Evolutionary conservation across 2,113 vertebrate species (phyloP).

Genomic region (Lagenorhynchus albirostris): DNA sequence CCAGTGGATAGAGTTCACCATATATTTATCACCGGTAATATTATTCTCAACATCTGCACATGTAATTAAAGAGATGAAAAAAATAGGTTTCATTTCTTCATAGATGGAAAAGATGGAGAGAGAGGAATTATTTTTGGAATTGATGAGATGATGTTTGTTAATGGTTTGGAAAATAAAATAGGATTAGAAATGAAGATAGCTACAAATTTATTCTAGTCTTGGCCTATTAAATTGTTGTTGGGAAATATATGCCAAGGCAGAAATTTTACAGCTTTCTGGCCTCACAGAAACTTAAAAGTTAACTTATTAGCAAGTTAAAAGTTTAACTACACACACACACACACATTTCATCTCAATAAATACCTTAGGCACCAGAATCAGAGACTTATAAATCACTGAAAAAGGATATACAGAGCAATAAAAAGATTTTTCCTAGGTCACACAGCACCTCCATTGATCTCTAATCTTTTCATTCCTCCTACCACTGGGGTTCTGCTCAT

Average conservation of each 20-base stretch:
- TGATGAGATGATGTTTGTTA: conserved; percentile 69
- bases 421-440: background rate
- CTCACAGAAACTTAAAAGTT: conserved; percentile 11
- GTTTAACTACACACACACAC: background rate
- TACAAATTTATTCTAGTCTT: conserved; percentile 33
- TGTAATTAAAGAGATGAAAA: conserved; percentile 78
- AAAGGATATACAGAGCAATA: background rate
- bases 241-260: background rate
- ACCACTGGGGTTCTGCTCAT: background rate
- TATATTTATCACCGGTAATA: conserved; percentile 69
- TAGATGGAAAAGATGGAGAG: conserved; percentile 61
- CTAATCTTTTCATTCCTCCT: background rate
- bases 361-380: background rate
- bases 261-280: conserved; percentile 22
- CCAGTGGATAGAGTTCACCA: conserved; percentile 62
- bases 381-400: background rate
- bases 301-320: background rate
- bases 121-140: conserved; percentile 64
- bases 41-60: conserved; percentile 72
- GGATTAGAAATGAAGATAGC: conserved; percentile 33
- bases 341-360: background rate
- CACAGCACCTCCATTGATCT: background rate
- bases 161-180: conserved; percentile 64
- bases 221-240: background rate
- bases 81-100: conserved; percentile 57